These are phyloP conservation scores for Malthinus flaveolus DNA, from an alignment of 2,888 invertebrate species.

Conservation along the genomic window DNA sequence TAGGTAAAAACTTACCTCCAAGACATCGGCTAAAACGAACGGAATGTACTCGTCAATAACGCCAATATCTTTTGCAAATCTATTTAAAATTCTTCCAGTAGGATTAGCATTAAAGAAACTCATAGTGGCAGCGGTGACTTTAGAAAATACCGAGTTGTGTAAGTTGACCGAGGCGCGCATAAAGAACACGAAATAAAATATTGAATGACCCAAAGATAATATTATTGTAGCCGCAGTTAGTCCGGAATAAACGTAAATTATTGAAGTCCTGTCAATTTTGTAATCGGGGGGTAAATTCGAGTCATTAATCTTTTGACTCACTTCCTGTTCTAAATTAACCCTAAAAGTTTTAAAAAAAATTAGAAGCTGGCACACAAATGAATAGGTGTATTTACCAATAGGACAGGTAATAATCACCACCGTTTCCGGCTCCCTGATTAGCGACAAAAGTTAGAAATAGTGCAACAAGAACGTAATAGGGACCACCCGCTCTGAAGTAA, in stretches of 20 bases:
- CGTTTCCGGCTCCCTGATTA: slow-evolving; percentile 64
- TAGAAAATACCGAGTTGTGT: slow-evolving; percentile 47
- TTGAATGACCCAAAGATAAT: slow-evolving; percentile 44
- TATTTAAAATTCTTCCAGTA: slow-evolving; percentile 51
- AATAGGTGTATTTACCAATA: slow-evolving; percentile 57
- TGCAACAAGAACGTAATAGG: slow-evolving; percentile 52
- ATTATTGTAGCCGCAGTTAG: slow-evolving; percentile 55
- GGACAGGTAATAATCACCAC: slow-evolving; percentile 71
- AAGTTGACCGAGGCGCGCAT: slow-evolving; percentile 48
- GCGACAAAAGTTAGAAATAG: slow-evolving; percentile 58
- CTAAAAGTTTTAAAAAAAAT: no score
- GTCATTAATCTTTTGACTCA: slow-evolving; percentile 28
- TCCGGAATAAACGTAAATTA: slow-evolving; percentile 56
- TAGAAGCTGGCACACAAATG: no score
- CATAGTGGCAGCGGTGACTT: slow-evolving; percentile 49
- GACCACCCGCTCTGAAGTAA: slow-evolving; percentile 61
- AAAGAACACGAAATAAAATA: slow-evolving; percentile 49
- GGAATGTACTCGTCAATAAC: slow-evolving; percentile 68
- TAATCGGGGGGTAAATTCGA: not conserved
- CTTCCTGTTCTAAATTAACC: slow-evolving; percentile 49
- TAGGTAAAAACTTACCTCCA: slow-evolving; percentile 41
- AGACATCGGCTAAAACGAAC: slow-evolving; percentile 47
- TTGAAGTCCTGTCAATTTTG: slow-evolving; percentile 24
- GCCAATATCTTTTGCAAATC: slow-evolving; percentile 56
- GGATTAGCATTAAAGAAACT: slow-evolving; percentile 51